Evolutionary conservation across 1,140 invertebrate species (phyloP).

Genomic region (Lepidurus arcticus): DNA sequence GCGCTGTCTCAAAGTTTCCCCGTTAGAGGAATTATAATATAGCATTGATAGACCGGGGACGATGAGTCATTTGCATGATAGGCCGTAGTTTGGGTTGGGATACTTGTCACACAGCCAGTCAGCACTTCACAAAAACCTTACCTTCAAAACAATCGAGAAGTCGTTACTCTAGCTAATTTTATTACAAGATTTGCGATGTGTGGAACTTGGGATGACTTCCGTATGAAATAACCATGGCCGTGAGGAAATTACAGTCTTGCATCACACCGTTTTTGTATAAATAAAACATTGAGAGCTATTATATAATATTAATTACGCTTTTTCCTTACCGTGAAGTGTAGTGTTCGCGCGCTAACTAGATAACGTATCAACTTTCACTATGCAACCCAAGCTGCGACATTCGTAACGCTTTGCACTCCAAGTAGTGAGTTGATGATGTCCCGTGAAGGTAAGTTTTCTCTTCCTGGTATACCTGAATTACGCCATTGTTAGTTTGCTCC

Average conservation of each 20-base stretch:
- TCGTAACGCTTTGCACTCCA: neutral
- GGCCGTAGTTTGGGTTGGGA: too few relatives aligned
- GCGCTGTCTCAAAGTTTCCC: too few relatives aligned
- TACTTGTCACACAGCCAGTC: too few relatives aligned
- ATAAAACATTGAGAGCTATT: neutral
- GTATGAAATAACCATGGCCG: slow-evolving; percentile 2
- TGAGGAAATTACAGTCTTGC: slow-evolving; percentile 1
- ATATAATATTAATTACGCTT: neutral
- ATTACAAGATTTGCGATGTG: neutral
- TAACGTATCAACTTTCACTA: neutral
- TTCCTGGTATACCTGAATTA: neutral
- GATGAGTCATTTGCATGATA: too few relatives aligned
- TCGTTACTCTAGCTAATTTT: too few relatives aligned
- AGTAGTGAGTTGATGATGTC: neutral
- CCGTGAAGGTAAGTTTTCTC: neutral
- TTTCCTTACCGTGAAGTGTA: neutral
- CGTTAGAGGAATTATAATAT: too few relatives aligned
- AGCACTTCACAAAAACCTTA: too few relatives aligned
- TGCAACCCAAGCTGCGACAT: neutral
- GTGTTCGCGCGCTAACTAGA: neutral
- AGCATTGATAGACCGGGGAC: too few relatives aligned
- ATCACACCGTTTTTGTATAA: neutral
- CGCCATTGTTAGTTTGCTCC: too few relatives aligned
- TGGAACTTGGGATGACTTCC: neutral
- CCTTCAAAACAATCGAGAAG: too few relatives aligned